Base-by-base conservation (phyloP, 2,888 invertebrate species). In the Petrophora chlorosata region DNA sequence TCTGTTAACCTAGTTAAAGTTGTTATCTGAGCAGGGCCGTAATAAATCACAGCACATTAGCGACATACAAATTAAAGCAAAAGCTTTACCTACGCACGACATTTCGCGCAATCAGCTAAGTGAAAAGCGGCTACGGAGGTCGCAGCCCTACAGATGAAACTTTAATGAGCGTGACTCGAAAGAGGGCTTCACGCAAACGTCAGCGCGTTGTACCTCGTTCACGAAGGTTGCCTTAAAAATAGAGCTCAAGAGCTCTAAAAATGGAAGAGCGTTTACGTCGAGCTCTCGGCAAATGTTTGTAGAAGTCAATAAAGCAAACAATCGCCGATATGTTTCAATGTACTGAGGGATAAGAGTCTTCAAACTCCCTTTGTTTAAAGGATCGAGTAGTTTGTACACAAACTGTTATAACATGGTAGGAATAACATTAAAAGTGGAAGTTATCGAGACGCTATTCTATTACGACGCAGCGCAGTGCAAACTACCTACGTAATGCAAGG, bases 81-180 rank as follows among this genome's bases (percentile, higher is more conserved):
- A 46, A 53, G 45, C 41, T 30, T 44, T 41, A 46, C 41, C 48
- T 49, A 55, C 56, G 40, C 56, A 52, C 50, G 55, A 47, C 49
- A 50, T 54, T 56, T 54, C 53, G 42, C 55, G 53, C 54, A 56
- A 54, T 54, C 56, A 53, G 32, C 53, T 49, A 50, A 54, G 50
- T 54, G 19, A 36, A 42, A 41, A 22, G 28, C 41, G 26, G 22
- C 33, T 33, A 39, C 45, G 14, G 40, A 36, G 52, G 54, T 44
- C 50, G 42, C 33, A 40, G 55, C 60, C 60, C 59, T 56, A 19
- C 28, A 54, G 59, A 62, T 64, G 60, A 60, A 64, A 62, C 51
- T 60, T 60, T 60, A 60, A 64, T 64, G 57, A 59, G 57, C 40
- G 32, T 46, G 54, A 43, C 52, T 53, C 34, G 48, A 43, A 56